phyloP scores from a whole-genome alignment of 2,888 invertebrate genomes.

The Arrhopalites spinosus region DNA sequence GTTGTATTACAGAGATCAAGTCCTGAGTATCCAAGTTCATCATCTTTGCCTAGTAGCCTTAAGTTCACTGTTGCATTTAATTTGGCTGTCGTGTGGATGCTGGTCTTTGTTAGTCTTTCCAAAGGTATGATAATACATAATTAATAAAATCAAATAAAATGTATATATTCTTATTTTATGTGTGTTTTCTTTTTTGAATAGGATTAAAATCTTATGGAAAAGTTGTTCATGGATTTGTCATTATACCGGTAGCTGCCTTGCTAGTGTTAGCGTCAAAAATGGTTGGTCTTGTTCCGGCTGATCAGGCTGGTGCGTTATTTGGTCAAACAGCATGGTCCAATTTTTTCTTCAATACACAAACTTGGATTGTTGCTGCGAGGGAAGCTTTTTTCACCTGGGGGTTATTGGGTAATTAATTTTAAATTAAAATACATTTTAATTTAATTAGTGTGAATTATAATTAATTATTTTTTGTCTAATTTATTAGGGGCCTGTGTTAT shows the following conservation, averaged over 20 bases:
- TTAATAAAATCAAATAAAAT: neutral
- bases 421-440: too few species aligned
- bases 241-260: constrained; percentile 77
- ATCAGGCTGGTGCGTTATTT: constrained; percentile 66
- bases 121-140: constrained; percentile 65
- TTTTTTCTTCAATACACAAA: constrained; percentile 80
- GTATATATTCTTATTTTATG: neutral
- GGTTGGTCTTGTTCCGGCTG: constrained; percentile 71
- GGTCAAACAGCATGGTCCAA: constrained; percentile 81
- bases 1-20: constrained; percentile 74
- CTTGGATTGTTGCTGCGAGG: constrained; percentile 87
- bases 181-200: constrained; percentile 52
- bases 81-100: constrained; percentile 87
- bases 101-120: constrained; percentile 83
- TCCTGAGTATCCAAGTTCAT: constrained; percentile 59
- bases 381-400: constrained; percentile 91
- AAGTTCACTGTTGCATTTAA: constrained; percentile 90
- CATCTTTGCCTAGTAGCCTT: constrained; percentile 63
- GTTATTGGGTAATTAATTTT: too few species aligned
- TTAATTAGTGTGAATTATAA: too few species aligned
- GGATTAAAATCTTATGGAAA: constrained; percentile 81
- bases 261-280: constrained; percentile 75
- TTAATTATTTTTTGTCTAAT: too few species aligned
- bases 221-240: constrained; percentile 78
- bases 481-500: constrained; percentile 75